A percentile compares a stretch with the other conserved stretches of the same genome.
phyloP scores from a whole-genome alignment of 2,113 vertebrate genomes.

The Hemiscyllium ocellatum region DNA sequence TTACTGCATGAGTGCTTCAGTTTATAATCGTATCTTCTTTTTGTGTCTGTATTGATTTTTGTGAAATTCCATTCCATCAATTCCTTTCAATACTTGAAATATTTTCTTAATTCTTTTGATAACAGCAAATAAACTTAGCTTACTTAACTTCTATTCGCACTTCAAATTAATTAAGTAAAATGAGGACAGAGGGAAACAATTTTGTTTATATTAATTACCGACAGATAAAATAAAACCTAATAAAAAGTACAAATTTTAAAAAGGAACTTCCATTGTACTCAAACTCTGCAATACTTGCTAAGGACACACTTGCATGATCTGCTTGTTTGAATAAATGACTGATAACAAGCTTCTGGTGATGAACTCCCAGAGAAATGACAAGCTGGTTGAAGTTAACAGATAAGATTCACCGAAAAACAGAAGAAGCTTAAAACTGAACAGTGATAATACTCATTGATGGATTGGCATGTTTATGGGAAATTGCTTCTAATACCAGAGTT shows the following conservation, averaged over 20 bases:
- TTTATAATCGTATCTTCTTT: background rate
- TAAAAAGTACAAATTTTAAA: background rate
- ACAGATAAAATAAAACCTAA: background rate
- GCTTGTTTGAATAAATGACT: too few relatives aligned
- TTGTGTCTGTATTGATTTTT: background rate
- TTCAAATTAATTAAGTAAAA: background rate
- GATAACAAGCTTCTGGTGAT: background rate
- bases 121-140: background rate
- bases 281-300: background rate
- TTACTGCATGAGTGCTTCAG: background rate
- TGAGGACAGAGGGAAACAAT: background rate
- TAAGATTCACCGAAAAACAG: too few relatives aligned
- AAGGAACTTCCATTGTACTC: background rate
- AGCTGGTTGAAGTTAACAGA: too few relatives aligned
- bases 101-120: background rate
- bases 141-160: background rate
- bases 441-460: background rate
- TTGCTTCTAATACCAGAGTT: background rate
- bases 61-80: background rate
- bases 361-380: background rate
- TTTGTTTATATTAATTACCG: background rate
- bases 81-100: background rate
- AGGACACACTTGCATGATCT: background rate
- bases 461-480: background rate
- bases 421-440: background rate